These are phyloP conservation scores for Boloria selene DNA, from an alignment of 2,888 invertebrate genomes.

Conservation along the genomic window DNA sequence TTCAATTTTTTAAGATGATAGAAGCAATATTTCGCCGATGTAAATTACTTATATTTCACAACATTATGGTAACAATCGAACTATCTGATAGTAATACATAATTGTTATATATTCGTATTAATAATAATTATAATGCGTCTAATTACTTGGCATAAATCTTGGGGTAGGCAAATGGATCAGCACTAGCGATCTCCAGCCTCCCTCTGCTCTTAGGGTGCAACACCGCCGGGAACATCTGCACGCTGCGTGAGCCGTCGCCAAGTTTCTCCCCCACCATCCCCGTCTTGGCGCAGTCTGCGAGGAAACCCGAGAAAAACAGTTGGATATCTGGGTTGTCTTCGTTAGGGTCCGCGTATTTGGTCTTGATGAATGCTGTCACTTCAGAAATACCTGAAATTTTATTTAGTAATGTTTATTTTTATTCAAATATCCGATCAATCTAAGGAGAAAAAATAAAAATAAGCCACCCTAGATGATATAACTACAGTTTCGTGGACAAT, in stretches of 20 bases:
- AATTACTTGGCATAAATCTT: conserved; percentile 91
- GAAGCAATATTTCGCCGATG: too few relatives aligned
- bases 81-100: too few relatives aligned
- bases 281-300: conserved; percentile 92
- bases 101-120: too few relatives aligned
- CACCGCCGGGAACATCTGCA: conserved; percentile 89
- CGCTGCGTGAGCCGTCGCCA: conserved; percentile 85
- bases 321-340: conserved; percentile 93
- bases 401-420: not conserved
- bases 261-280: conserved; percentile 92
- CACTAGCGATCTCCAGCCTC: conserved; percentile 86
- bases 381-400: conserved; percentile 86
- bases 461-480: too few relatives aligned
- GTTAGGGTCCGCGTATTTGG: conserved; percentile 88
- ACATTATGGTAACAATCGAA: too few relatives aligned
- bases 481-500: too few relatives aligned
- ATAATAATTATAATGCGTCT: not conserved
- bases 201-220: conserved; percentile 95
- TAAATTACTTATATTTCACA: too few relatives aligned
- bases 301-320: conserved; percentile 92
- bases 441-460: too few relatives aligned
- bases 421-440: not conserved
- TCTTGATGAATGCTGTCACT: conserved; percentile 91
- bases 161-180: conserved; percentile 91
- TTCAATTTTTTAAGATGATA: too few relatives aligned